phyloP scores from a whole-genome alignment of 2,113 vertebrate genomes.

The Tretioscincus oriximinensis region DNA sequence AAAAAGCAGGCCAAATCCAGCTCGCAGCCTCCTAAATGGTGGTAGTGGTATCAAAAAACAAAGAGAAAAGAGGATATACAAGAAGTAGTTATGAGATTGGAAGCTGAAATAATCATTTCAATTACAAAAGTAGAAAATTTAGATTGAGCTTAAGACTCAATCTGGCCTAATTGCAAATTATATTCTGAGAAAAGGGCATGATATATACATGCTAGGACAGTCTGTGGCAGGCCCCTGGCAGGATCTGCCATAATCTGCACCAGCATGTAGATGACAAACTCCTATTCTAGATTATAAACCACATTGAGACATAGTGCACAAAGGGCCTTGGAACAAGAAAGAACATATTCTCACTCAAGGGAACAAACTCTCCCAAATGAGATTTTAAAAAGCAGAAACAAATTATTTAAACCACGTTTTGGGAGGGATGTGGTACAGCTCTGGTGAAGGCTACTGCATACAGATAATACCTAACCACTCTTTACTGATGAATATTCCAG shows the following conservation, averaged over 20 bases:
- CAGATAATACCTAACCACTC: no score
- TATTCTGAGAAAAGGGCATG: no score
- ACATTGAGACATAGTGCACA: no score
- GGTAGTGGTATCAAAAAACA: background rate
- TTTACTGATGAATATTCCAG: no score
- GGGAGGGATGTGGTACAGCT: fast-evolving
- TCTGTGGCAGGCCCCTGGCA: no score
- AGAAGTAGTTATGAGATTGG: conserved; percentile 16
- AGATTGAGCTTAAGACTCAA: no score
- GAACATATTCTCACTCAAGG: background rate
- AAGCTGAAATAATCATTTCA: fast-evolving
- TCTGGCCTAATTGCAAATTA: no score
- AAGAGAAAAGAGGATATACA: conserved; percentile 46
- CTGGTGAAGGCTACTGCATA: background rate
- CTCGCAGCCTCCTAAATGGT: conserved; percentile 87
- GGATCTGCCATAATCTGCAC: no score
- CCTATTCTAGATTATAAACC: no score
- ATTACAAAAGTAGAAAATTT: background rate
- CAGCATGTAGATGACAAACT: no score
- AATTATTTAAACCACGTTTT: no score
- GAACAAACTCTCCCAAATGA: background rate
- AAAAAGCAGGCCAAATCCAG: conserved; percentile 98
- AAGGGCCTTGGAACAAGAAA: background rate
- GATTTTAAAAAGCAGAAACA: background rate
- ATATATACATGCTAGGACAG: no score